Evolutionary conservation across 2,113 vertebrate genomes (phyloP).

Genomic region (Xenus cinereus): DNA sequence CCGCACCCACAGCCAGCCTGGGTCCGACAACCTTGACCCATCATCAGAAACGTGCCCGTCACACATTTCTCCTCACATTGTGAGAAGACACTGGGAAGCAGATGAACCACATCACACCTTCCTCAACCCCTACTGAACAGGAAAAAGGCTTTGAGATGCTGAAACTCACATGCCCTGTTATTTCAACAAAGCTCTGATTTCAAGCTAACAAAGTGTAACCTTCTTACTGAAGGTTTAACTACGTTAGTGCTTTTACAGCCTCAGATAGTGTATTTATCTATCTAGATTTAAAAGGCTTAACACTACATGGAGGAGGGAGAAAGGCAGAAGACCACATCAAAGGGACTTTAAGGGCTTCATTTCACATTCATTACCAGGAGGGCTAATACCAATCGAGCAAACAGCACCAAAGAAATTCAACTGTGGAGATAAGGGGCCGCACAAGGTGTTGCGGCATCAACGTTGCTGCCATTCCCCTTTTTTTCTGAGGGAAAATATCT

Average conservation of each 20-base stretch:
- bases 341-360: neutral
- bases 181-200: neutral
- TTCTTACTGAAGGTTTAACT: neutral
- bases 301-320: neutral
- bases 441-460: neutral
- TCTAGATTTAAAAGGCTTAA: neutral
- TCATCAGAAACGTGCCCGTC: rapidly evolving
- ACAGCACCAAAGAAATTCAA: neutral
- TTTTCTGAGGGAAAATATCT: neutral
- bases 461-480: neutral
- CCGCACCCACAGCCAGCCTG: rapidly evolving
- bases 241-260: neutral
- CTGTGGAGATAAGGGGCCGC: neutral
- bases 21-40: neutral
- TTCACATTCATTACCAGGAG: neutral
- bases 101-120: neutral
- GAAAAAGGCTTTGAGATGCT: neutral
- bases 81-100: neutral
- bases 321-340: slow-evolving; percentile 24
- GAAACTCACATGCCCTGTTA: neutral
- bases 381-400: neutral
- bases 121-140: rapidly evolving
- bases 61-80: rapidly evolving
- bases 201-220: neutral
- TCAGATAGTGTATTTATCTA: neutral